Percentiles rank a stretch among this genome's conserved stretches.
Evolutionary conservation across 1,140 invertebrate species (phyloP).

Genomic region (Ceratina australensis): DNA sequence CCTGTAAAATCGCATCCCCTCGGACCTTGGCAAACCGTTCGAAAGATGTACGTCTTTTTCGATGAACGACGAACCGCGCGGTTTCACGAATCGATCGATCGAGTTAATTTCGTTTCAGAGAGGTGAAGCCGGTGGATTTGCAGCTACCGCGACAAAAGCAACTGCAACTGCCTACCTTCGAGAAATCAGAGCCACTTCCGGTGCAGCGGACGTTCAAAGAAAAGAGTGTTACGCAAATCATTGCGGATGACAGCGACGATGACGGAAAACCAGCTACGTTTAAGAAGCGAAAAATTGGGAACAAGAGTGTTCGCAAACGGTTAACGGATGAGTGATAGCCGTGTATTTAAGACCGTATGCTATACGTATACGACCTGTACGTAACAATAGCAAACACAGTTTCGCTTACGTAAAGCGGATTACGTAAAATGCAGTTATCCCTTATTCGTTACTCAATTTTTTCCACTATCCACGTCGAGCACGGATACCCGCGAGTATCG

Average conservation of each 20-base stretch:
- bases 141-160: conserved; percentile 80
- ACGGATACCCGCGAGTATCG: not conserved
- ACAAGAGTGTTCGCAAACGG: conserved; percentile 81
- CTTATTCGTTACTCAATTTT: not conserved
- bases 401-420: not conserved
- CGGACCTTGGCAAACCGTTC: conserved; percentile 83
- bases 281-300: conserved; percentile 84
- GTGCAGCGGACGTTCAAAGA: conserved; percentile 83
- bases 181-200: conserved; percentile 71
- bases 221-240: conserved; percentile 79
- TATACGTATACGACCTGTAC: too few species aligned
- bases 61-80: not conserved
- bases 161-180: conserved; percentile 65
- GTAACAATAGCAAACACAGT: not conserved
- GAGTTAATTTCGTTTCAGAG: conserved; percentile 69
- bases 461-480: too few species aligned
- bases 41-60: conserved; percentile 76
- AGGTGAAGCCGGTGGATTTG: conserved; percentile 79
- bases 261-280: conserved; percentile 77
- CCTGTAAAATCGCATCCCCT: conserved; percentile 82
- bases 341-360: not conserved
- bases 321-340: conserved; percentile 80
- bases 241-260: conserved; percentile 77
- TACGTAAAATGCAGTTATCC: not conserved
- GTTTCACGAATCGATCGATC: conserved; percentile 1